phyloP scores from a whole-genome alignment of 2,797 vertebrate species.

The Melanotaenia boesemani region DNA sequence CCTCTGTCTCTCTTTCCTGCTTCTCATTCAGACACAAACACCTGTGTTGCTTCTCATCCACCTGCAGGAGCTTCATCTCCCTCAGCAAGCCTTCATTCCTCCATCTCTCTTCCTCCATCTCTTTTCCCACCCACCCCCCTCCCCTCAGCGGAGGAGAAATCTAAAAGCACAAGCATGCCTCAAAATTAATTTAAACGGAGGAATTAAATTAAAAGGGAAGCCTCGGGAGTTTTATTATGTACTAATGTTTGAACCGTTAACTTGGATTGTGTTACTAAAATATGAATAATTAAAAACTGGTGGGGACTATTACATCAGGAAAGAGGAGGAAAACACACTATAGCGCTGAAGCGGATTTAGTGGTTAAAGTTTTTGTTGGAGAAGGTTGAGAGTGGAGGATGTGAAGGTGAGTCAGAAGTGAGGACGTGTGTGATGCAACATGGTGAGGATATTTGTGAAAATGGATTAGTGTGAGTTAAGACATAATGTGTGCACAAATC shows the following conservation, averaged over 20 bases:
- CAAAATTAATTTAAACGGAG: conserved; percentile 85
- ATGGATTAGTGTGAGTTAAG: no score
- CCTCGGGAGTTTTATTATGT: conserved; percentile 86
- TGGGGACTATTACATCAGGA: conserved; percentile 74
- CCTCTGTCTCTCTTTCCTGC: background rate
- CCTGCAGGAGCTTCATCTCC: conserved; percentile 45
- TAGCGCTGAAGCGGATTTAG: conserved; percentile 26
- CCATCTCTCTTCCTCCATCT: conserved; percentile 14
- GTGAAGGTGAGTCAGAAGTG: conserved; percentile 2
- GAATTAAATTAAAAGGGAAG: conserved; percentile 85
- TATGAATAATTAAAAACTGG: conserved; percentile 84
- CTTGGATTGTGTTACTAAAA: conserved; percentile 83
- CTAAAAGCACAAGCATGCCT: conserved; percentile 77
- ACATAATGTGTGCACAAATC: background rate
- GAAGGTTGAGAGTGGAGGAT: background rate
- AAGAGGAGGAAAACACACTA: conserved; percentile 39
- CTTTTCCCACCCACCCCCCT: conserved; percentile 22
- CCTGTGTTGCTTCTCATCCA: conserved; percentile 37
- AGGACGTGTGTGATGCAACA: background rate
- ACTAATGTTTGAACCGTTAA: conserved; percentile 85
- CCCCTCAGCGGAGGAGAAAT: conserved; percentile 51
- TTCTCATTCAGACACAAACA: conserved; percentile 32
- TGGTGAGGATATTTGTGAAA: no score
- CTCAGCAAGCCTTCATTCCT: conserved; percentile 14
- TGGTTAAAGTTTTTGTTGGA: conserved; percentile 8